Conservation (phyloP, 2,888 invertebrate genomes). For the Ochropleura plecta region DNA sequence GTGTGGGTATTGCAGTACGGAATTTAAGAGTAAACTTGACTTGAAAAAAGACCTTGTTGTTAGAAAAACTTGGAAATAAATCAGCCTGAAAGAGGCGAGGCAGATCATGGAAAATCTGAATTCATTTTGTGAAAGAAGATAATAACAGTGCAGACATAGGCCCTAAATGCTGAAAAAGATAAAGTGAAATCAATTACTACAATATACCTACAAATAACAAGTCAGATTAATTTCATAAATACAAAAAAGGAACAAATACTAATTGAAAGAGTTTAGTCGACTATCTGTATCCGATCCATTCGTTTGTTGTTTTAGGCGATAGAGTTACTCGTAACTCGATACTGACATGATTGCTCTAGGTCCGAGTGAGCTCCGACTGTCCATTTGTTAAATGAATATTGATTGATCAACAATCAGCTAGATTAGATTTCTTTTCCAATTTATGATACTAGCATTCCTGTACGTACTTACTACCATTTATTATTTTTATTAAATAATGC, state of each 20-base stretch:
- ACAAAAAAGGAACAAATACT: not conserved
- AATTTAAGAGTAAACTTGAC: not conserved
- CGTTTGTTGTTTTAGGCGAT: conserved; percentile 48
- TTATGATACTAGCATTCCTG: conserved; percentile 42
- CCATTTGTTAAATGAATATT: conserved; percentile 75
- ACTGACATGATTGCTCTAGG: conserved; percentile 62
- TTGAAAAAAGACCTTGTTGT: not conserved
- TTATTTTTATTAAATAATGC: conserved; percentile 41
- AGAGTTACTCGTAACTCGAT: conserved; percentile 65
- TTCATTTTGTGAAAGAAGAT: not conserved
- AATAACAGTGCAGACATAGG: too few species aligned
- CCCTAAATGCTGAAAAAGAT: not conserved
- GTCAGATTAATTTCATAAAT: not conserved
- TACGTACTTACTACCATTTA: conserved; percentile 14
- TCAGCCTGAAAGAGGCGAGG: not conserved
- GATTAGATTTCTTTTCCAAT: conserved; percentile 51
- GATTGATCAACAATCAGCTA: conserved; percentile 63
- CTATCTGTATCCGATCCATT: conserved; percentile 30
- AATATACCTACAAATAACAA: not conserved
- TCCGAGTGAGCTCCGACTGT: conserved; percentile 55
- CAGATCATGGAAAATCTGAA: not conserved
- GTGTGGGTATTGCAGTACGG: not conserved
- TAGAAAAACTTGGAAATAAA: not conserved
- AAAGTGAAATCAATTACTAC: not conserved
- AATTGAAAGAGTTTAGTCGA: conserved; percentile 17